Percentiles rank a stretch among this genome's conserved stretches.
Evolutionary conservation across 1,140 invertebrate species (phyloP).

Genomic region (Ostrea edulis): DNA sequence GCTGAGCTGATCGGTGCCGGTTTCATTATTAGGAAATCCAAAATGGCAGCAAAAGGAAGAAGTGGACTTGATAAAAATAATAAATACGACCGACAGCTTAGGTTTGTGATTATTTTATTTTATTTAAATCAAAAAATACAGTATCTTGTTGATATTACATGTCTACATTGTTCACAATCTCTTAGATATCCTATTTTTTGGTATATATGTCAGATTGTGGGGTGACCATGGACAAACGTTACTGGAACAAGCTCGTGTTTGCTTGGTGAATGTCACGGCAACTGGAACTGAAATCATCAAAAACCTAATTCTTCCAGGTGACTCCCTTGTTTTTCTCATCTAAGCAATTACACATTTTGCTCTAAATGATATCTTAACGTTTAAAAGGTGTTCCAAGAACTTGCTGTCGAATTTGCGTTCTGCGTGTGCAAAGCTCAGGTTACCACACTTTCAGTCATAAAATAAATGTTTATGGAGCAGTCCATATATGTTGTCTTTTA

Average conservation of each 20-base stretch:
- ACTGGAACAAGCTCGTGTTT: conserved; percentile 93
- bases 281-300: conserved; percentile 97
- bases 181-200: conserved; percentile 3
- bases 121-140: not conserved
- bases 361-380: too few relatives aligned
- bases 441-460: too few relatives aligned
- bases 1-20: too few relatives aligned
- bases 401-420: too few relatives aligned
- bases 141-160: not conserved
- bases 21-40: conserved; percentile 1
- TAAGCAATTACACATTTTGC: not conserved
- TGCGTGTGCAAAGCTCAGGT: too few relatives aligned
- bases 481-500: too few relatives aligned
- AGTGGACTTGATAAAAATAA: conserved; percentile 72
- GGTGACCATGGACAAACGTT: conserved; percentile 96
- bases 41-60: conserved; percentile 54
- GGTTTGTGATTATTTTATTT: conserved; percentile 79
- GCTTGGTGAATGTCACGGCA: conserved; percentile 95
- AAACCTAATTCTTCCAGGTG: conserved; percentile 94
- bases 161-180: not conserved
- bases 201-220: conserved; percentile 87
- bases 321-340: not conserved
- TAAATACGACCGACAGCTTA: conserved; percentile 93
- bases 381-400: too few relatives aligned
- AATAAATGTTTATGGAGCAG: too few relatives aligned